phyloP scores from a whole-genome alignment of 2,888 invertebrate species.

The Meganola albula region DNA sequence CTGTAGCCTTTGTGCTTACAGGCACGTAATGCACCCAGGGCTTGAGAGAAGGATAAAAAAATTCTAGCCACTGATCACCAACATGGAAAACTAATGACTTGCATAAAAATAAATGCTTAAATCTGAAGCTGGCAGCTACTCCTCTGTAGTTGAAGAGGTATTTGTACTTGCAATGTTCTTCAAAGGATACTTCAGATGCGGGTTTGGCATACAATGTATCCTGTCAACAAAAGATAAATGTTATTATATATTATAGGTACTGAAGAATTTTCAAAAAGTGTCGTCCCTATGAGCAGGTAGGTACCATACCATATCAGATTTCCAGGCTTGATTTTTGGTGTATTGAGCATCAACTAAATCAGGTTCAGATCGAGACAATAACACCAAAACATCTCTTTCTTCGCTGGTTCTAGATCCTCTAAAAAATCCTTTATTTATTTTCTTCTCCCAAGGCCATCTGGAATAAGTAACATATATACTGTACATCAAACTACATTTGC shows the following conservation, averaged over 20 bases:
- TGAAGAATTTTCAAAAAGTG: too few relatives aligned
- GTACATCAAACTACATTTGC: too few relatives aligned
- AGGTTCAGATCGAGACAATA: slow-evolving; percentile 86
- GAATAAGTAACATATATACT: too few relatives aligned
- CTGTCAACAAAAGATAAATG: slow-evolving; percentile 55
- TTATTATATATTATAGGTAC: too few relatives aligned
- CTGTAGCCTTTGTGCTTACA: slow-evolving; percentile 79
- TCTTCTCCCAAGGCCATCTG: slow-evolving; percentile 85
- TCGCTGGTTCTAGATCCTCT: slow-evolving; percentile 95
- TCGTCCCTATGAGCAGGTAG: slow-evolving; percentile 9
- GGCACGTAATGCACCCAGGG: slow-evolving; percentile 98
- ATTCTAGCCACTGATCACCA: slow-evolving; percentile 95
- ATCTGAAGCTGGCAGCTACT: slow-evolving; percentile 97
- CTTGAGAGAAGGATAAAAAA: slow-evolving; percentile 92
- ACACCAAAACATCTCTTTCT: slow-evolving; percentile 91
- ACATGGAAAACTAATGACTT: slow-evolving; percentile 96
- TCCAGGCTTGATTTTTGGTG: slow-evolving; percentile 99
- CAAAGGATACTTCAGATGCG: slow-evolving; percentile 90
- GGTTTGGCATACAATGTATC: slow-evolving; percentile 92
- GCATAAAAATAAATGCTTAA: slow-evolving; percentile 96
- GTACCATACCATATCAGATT: slow-evolving; percentile 84
- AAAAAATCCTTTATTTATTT: slow-evolving; percentile 87
- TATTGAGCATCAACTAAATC: slow-evolving; percentile 93
- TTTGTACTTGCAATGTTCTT: slow-evolving; percentile 95
- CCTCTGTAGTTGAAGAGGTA: slow-evolving; percentile 98